Conservation (phyloP, 2,797 vertebrate species). For the Aphelocoma californica region DNA sequence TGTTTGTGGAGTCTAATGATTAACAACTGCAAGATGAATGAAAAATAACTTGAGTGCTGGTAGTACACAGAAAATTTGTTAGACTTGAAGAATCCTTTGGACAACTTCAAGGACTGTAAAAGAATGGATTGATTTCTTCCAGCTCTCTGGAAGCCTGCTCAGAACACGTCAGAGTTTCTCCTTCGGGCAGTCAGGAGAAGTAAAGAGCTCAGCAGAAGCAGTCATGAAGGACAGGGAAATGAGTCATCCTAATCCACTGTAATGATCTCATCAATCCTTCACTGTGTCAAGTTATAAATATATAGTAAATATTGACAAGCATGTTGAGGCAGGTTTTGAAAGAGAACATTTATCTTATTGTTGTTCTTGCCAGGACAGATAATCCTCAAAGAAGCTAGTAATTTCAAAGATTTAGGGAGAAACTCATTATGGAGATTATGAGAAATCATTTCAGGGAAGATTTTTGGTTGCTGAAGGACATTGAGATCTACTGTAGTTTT, state of each 20-base stretch:
- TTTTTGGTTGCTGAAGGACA: neutral
- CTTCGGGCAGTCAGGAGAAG: neutral
- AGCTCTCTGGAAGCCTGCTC: neutral
- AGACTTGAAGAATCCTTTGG: neutral
- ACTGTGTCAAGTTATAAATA: neutral
- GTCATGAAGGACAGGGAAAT: neutral
- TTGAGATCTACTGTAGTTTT: neutral
- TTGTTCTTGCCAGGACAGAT: neutral
- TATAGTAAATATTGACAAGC: neutral
- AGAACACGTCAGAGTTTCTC: neutral
- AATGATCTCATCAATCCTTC: conserved; percentile 16
- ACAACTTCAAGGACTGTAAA: neutral
- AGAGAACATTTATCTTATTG: neutral
- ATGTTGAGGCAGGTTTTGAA: neutral
- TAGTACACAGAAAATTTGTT: neutral
- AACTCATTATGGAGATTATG: neutral
- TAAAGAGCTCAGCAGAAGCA: neutral
- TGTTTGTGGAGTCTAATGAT: neutral
- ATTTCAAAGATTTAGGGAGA: neutral
- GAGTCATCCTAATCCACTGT: conserved; percentile 11
- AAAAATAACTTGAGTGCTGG: neutral
- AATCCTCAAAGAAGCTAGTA: neutral
- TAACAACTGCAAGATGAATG: neutral
- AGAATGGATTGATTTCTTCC: neutral
- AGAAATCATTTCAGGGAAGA: neutral